These are phyloP conservation scores for Myotis davidii DNA, from an alignment of 2,113 vertebrate species.

Conservation along the genomic window DNA sequence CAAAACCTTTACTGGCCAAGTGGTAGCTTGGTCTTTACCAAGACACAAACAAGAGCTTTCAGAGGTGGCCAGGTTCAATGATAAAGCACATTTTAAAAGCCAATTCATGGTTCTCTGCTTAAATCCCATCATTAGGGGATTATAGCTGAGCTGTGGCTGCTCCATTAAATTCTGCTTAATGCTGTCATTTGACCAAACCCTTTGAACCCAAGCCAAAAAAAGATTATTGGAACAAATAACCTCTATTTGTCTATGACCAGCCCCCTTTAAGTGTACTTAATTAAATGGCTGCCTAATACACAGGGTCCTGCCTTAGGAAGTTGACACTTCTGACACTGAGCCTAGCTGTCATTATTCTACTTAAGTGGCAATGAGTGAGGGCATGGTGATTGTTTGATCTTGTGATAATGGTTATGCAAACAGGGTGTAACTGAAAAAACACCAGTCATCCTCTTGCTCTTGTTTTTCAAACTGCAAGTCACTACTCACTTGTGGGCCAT, in stretches of 20 bases:
- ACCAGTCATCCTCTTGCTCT: background rate
- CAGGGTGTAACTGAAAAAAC: background rate
- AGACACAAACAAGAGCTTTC: slow-evolving; percentile 24
- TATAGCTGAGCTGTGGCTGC: slow-evolving; percentile 17
- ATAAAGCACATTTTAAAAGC: slow-evolving; percentile 60
- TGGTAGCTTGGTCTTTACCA: background rate
- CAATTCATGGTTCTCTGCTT: background rate
- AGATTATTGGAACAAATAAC: slow-evolving; percentile 35
- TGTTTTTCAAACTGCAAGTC: background rate
- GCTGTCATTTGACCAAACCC: slow-evolving; percentile 57
- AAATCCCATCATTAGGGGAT: slow-evolving; percentile 64
- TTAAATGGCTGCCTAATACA: background rate
- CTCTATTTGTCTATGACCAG: background rate
- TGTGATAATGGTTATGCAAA: slow-evolving; percentile 8
- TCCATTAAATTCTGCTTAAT: slow-evolving; percentile 32
- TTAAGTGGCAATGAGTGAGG: background rate
- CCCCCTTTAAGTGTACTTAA: background rate
- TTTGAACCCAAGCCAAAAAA: slow-evolving; percentile 42
- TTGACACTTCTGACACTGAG: background rate
- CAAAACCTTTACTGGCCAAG: slow-evolving; percentile 2
- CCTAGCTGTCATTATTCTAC: background rate
- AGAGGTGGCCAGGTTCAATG: slow-evolving; percentile 19
- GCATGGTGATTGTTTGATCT: background rate
- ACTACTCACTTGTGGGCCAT: background rate
- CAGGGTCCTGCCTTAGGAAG: background rate